Conservation (phyloP, 2,113 vertebrate species). For the Anthoscopus minutus region DNA sequence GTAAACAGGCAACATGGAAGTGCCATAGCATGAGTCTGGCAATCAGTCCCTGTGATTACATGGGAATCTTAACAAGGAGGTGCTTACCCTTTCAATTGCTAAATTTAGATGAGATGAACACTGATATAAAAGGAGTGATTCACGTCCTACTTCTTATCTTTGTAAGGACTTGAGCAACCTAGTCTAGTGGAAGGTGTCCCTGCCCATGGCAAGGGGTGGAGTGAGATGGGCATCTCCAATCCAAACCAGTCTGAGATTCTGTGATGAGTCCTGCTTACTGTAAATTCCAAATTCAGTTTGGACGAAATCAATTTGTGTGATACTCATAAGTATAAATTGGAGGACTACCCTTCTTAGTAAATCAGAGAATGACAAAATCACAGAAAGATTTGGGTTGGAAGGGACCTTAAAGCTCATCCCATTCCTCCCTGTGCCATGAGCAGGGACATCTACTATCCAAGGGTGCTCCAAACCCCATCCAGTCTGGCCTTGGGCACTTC, state of each 20-base stretch:
- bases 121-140: not conserved
- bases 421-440: not conserved
- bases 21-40: not conserved
- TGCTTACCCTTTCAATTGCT: not conserved
- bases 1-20: not conserved
- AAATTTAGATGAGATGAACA: not conserved
- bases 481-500: accelerated
- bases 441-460: not conserved
- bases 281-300: not conserved
- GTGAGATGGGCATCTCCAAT: not conserved
- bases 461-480: not conserved
- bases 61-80: not conserved
- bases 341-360: not conserved
- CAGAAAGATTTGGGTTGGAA: not conserved
- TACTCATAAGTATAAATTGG: not conserved
- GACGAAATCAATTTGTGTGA: not conserved
- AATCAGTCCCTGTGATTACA: not conserved
- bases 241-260: not conserved
- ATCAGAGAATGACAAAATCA: not conserved
- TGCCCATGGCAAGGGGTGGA: not conserved
- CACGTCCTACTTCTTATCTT: not conserved
- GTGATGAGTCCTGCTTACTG: not conserved
- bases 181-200: no score
- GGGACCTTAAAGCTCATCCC: accelerated
- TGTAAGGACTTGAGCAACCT: not conserved